phyloP scores from a whole-genome alignment of 2,888 invertebrate species.

The Rhyacophila evoluta region DNA sequence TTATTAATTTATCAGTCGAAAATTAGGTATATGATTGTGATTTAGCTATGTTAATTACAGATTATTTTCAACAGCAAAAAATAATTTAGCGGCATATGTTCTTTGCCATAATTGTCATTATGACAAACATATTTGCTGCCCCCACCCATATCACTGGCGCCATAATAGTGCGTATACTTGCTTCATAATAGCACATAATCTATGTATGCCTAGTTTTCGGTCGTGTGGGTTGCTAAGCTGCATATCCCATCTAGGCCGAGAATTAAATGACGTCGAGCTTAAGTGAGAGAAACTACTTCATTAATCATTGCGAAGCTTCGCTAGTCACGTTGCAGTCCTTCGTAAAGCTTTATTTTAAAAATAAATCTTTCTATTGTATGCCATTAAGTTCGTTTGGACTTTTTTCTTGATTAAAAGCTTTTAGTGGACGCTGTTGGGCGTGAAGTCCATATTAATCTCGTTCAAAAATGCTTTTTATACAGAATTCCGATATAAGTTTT shows the following conservation, averaged over 20 bases:
- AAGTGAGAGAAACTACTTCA: conserved; percentile 6
- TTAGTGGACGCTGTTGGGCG: conserved; percentile 16
- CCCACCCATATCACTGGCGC: background rate
- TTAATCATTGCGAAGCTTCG: conserved; percentile 12
- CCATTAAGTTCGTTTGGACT: conserved; percentile 14
- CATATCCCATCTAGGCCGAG: background rate
- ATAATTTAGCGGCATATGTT: background rate
- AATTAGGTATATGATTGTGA: no score
- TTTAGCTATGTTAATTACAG: no score
- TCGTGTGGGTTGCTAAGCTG: conserved; percentile 9
- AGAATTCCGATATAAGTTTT: background rate
- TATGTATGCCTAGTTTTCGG: background rate
- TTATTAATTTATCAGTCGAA: no score
- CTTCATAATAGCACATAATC: conserved; percentile 8
- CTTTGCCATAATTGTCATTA: no score
- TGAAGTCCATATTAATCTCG: background rate
- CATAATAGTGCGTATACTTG: background rate
- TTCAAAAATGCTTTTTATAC: background rate
- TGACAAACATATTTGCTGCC: background rate
- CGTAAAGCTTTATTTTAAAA: conserved; percentile 14
- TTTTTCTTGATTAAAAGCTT: conserved; percentile 12
- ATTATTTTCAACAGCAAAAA: background rate
- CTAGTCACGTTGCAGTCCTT: conserved; percentile 4
- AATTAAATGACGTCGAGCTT: conserved; percentile 11
- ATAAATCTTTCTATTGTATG: conserved; percentile 15